Conservation (phyloP, 64 coral and sea anemone genomes). For the Stylophora pistillata region DNA sequence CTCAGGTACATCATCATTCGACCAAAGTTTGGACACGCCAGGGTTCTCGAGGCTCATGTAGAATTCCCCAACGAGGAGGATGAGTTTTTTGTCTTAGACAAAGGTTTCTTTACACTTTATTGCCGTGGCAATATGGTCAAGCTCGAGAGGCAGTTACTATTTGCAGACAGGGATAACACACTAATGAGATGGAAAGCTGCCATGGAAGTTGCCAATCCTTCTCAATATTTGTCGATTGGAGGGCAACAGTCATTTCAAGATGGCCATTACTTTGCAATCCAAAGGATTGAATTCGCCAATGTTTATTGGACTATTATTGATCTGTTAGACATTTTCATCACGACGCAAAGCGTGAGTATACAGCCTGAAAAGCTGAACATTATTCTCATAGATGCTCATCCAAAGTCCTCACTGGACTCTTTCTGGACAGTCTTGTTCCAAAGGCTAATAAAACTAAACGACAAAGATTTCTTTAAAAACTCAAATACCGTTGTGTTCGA, state of each 20-base stretch:
- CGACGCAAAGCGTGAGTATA: conserved; percentile 3
- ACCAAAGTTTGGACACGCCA: conserved; percentile 36
- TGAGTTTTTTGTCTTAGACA: conserved; percentile 15
- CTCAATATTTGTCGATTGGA: not conserved
- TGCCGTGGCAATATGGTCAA: not conserved
- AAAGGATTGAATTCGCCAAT: conserved; percentile 50
- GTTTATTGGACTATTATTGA: conserved; percentile 51
- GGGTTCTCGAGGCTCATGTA: not conserved
- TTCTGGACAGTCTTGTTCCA: conserved; percentile 26
- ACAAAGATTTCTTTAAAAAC: not conserved
- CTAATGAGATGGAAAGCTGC: not conserved
- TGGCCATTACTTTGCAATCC: conserved; percentile 27
- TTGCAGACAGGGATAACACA: not conserved
- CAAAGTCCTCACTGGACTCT: conserved; percentile 13
- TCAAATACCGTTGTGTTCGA: conserved; percentile 5
- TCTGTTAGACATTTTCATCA: conserved; percentile 28
- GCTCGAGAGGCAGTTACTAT: not conserved
- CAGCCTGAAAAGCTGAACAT: conserved; percentile 35
- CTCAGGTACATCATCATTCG: not conserved
- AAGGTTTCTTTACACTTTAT: conserved; percentile 49
- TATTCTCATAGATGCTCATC: conserved; percentile 30
- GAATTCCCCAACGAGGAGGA: conserved; percentile 21
- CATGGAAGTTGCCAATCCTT: conserved; percentile 14
- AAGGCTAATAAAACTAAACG: conserved; percentile 22
- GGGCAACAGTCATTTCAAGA: not conserved